Evolutionary conservation across 2,797 vertebrate species (phyloP), one percentile per base, ranked within the genome.

Genomic region (Heliangelus exortis): DNA sequence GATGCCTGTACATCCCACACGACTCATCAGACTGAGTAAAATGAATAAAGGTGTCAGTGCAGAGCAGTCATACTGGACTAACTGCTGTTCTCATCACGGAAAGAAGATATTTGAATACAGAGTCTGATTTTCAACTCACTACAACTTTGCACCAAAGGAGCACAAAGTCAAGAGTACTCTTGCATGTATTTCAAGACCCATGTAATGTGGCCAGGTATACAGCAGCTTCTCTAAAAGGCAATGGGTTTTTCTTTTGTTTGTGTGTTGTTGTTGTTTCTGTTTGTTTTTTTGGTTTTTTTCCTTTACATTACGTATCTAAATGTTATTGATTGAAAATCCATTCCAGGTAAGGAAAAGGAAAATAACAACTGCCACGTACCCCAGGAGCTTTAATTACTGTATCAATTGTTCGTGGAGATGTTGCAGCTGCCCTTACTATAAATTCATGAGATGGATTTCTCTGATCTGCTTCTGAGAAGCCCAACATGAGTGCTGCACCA

Each of bases 341-440:
- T 83, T 53, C 41, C 77, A 78, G 5, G 21, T 55, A 91, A 67
- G 66, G 68, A 94, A 89, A 91, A 94, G 2, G 34, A 73, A 83
- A 92, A 87, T 57, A 81, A 80, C 87, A 93, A 55, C 80, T 28
- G 63, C 75, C 80, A 96, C n/a, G 0, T 94, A 96, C 96, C 93
- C 58, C 83, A 54, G 89, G 89, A 62, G 82, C 77, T 97, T 97
- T 97, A 96, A 98, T 76, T 93, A 96, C 59, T 73, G 65, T 66
- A 88, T 96, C 96, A 90, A 97, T 83, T 91, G 95, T 96, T 84
- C 85, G 31, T 90, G 96, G 84, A 94, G 97, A 96, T 72, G 94
- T 93, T 84, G 88, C 92, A 89, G 95, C 91, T 59, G 87, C 87
- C 89, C 94, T 92, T 57, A 97, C 29, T 78, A 88, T 65, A 36